Percentiles rank a stretch among this genome's conserved stretches.
phyloP scores from a whole-genome alignment of 2,113 vertebrate species.

The Gallinago undulata region DNA sequence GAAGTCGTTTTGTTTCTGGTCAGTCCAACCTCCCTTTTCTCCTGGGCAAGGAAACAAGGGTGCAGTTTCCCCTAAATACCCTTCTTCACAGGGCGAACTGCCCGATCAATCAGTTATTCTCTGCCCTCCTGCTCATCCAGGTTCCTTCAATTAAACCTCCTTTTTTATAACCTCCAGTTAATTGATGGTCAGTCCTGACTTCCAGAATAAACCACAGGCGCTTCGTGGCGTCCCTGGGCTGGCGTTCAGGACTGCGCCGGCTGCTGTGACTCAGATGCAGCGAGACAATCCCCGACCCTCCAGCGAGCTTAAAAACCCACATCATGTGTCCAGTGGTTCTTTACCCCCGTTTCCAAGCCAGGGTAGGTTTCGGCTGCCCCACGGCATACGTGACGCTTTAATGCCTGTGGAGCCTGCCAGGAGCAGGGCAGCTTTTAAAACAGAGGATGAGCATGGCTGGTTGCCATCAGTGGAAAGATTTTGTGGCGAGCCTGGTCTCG shows the following conservation, averaged over 20 bases:
- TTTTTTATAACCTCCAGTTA: background rate
- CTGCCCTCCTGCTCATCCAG: background rate
- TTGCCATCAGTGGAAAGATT: background rate
- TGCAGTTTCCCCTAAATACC: background rate
- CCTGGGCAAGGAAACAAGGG: background rate
- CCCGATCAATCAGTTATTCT: background rate
- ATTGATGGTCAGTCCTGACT: background rate
- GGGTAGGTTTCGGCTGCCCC: background rate
- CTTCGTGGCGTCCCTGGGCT: background rate
- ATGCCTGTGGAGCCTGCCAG: background rate
- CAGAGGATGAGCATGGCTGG: fast-evolving
- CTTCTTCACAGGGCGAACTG: fast-evolving
- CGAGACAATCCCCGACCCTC: background rate
- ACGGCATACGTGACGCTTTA: background rate
- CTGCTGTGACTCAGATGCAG: background rate
- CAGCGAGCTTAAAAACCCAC: background rate
- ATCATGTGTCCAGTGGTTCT: background rate
- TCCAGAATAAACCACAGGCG: background rate
- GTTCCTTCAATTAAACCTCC: background rate
- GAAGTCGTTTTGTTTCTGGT: background rate
- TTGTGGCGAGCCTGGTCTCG: background rate
- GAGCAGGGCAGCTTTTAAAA: background rate
- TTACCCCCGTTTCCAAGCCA: fast-evolving
- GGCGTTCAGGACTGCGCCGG: background rate
- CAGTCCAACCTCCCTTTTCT: background rate